Conservation (phyloP, 2,113 vertebrate genomes). For the Rousettus leschenaultii region DNA sequence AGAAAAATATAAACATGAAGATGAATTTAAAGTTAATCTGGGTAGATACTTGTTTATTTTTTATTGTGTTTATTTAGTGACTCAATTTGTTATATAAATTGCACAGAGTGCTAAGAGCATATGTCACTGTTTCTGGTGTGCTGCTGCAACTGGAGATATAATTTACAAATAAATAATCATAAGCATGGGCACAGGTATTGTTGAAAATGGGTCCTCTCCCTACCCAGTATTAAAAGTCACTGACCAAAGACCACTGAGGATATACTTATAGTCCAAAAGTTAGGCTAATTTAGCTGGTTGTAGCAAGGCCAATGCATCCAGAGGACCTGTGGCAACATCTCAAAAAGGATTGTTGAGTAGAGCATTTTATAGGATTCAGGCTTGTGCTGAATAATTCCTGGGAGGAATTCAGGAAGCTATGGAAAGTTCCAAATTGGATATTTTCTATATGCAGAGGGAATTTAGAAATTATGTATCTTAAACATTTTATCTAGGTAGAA, state of each 20-base stretch:
- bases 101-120: rapidly evolving
- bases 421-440: background rate
- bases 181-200: background rate
- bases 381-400: background rate
- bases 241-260: background rate
- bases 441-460: background rate
- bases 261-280: background rate
- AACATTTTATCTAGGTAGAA: background rate
- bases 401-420: background rate
- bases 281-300: background rate
- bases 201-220: background rate
- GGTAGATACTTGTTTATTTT: background rate
- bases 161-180: background rate
- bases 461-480: background rate
- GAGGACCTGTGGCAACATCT: background rate
- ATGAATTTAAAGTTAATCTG: background rate
- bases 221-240: background rate
- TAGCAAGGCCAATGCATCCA: background rate
- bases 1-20: background rate
- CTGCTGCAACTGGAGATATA: background rate
- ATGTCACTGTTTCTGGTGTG: background rate
- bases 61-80: background rate
- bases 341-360: background rate
- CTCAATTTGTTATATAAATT: background rate
- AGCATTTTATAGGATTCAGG: background rate